Base-by-base conservation (phyloP, 2,888 invertebrate species). In the Eudemis profundana region DNA sequence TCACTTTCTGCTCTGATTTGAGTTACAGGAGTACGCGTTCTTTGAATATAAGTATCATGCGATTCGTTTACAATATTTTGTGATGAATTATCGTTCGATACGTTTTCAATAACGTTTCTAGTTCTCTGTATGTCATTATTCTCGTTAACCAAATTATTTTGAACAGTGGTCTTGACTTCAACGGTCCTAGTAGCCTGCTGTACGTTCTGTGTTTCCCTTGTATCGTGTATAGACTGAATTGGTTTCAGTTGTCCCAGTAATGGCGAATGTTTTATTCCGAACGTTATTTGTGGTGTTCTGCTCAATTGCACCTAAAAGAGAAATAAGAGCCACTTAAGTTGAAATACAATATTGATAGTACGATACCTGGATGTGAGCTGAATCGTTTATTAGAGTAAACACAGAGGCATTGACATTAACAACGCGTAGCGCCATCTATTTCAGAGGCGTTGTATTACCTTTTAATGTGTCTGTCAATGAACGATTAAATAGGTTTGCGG, bases 231-330 rank as follows among this genome's bases (percentile, higher is more conserved):
- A 17, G 82, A 74, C 14, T 84, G 75, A 46, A 89, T 78, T 5
- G 85, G 86, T 75, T 82, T 90, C 15, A 93, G 74, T 71, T 93
- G 92, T 14, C 94, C 94, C 72, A 94, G 92, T 77, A 95, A 95
- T 15, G 94, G 96, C n/a, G 97, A 97, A 86, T 97, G 97, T 84
- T 95, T 96, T 76, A 97, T 97, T 71, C 97, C 97, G 78, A 97
- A 97, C 69, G 96, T 96, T 76, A 92, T 92, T 71, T 90, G 89
- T 21, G 89, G 90, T 14, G 88, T 85, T 73, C 77, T 88, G 64
- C 70, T 86, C 4, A 84, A 65, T 71, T 87, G 87, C 73, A 89
- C 89, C 92, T 92, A 76, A 49, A 84, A 83, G 29, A 15, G 57
- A 33, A 68, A 40, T 44, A 57, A 15, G n/a, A 38, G 33, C 10